Evolutionary conservation across 1,140 invertebrate genomes (phyloP).

Genomic region (Psix sp.): DNA sequence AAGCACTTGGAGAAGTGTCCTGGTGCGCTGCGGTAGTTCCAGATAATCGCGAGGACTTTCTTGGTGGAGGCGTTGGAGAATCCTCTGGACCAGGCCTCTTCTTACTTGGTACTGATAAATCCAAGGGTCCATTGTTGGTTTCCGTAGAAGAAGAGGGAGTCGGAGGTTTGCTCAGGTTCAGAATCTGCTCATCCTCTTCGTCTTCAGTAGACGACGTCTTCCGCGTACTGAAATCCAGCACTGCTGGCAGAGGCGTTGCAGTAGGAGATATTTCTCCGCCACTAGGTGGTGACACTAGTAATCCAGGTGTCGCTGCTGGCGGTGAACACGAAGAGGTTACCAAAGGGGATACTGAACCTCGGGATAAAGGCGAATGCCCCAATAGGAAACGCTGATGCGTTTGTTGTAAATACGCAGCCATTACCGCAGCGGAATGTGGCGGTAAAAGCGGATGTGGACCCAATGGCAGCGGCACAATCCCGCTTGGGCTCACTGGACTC

Average conservation of each 20-base stretch:
- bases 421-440: constrained; percentile 84
- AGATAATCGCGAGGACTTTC: constrained; percentile 81
- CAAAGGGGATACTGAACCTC: constrained; percentile 79
- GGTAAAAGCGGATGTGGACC: constrained; percentile 79
- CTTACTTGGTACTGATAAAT: constrained; percentile 86
- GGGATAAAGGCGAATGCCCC: constrained; percentile 83
- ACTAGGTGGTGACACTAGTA: constrained; percentile 71
- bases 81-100: constrained; percentile 83
- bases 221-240: constrained; percentile 88
- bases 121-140: constrained; percentile 85
- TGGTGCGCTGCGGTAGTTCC: constrained; percentile 66
- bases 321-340: constrained; percentile 80
- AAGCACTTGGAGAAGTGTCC: constrained; percentile 65
- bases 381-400: constrained; percentile 85
- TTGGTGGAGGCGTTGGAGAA: constrained; percentile 79
- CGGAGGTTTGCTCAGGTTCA: constrained; percentile 82
- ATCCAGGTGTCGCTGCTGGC: constrained; percentile 74
- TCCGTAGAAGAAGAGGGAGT: constrained; percentile 77
- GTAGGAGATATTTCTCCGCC: constrained; percentile 69
- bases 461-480: constrained; percentile 73
- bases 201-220: constrained; percentile 76
- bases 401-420: constrained; percentile 86
- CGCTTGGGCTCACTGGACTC: constrained; percentile 75
- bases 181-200: constrained; percentile 80
- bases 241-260: constrained; percentile 77